Evolutionary conservation across 2,888 invertebrate genomes (phyloP).

Genomic region (Lingula anatina): DNA sequence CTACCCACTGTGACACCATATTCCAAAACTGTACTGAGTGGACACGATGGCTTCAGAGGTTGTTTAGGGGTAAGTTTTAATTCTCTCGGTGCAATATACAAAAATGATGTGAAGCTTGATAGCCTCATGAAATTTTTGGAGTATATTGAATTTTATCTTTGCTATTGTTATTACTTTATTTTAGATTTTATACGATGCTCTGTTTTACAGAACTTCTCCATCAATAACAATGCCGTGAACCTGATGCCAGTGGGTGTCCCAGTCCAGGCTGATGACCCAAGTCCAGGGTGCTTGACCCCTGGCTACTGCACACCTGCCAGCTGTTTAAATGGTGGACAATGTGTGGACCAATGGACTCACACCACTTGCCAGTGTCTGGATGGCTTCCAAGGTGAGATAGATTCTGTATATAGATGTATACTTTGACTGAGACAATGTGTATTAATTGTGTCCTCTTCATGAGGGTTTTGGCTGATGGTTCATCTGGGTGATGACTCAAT

Average conservation of each 20-base stretch:
- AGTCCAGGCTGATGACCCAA: constrained; percentile 63
- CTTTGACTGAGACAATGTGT: too few species aligned
- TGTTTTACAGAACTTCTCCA: constrained; percentile 22
- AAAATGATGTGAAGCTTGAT: too few species aligned
- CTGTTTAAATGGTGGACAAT: constrained; percentile 39
- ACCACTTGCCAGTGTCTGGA: constrained; percentile 26
- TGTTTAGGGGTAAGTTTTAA: constrained; percentile 35
- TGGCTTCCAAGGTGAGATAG: constrained; percentile 29
- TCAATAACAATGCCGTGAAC: constrained; percentile 24
- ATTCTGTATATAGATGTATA: too few species aligned
- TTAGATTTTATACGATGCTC: not conserved
- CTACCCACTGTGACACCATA: constrained; percentile 24
- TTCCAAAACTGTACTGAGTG: constrained; percentile 27
- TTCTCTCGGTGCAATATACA: too few species aligned
- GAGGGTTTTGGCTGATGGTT: too few species aligned
- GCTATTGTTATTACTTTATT: not conserved
- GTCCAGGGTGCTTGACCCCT: constrained; percentile 74
- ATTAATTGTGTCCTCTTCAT: too few species aligned
- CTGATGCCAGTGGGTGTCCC: constrained; percentile 11
- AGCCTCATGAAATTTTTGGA: not conserved
- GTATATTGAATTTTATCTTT: not conserved
- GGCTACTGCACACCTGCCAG: constrained; percentile 77
- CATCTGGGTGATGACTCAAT: too few species aligned
- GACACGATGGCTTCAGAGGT: constrained; percentile 24
- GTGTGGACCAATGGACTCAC: constrained; percentile 35